phyloP scores from a whole-genome alignment of 2,888 invertebrate species.

The Incurvaria masculella region DNA sequence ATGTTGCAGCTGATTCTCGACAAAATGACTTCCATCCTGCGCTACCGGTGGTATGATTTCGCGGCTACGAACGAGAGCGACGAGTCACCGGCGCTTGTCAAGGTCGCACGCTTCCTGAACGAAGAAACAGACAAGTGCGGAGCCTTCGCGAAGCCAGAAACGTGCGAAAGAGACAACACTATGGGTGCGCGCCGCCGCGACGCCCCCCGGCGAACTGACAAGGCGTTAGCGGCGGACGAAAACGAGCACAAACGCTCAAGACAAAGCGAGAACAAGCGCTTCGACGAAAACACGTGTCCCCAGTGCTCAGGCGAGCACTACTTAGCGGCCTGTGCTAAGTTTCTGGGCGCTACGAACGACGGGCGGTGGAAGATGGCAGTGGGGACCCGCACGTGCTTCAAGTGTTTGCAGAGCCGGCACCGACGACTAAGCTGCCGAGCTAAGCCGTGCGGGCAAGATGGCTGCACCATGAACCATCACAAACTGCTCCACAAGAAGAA shows the following conservation, averaged over 20 bases:
- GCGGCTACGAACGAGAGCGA: neutral
- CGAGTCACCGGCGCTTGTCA: neutral
- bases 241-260: neutral
- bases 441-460: neutral
- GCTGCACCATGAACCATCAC: neutral
- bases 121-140: neutral
- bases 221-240: neutral
- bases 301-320: neutral
- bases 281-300: neutral
- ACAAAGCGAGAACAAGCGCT: no score
- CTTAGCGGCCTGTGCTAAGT: neutral
- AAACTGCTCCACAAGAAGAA: neutral
- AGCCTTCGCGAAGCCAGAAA: neutral
- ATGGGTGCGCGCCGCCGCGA: neutral
- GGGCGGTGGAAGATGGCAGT: neutral
- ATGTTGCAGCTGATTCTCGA: neutral
- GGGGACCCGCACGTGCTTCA: neutral
- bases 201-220: neutral
- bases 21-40: neutral
- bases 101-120: neutral
- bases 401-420: neutral
- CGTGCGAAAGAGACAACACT: neutral
- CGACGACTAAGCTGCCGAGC: neutral
- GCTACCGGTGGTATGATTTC: neutral
- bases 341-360: neutral